Conservation (phyloP, 53 echinoderm and acorn worm genomes). For the Crossaster papposus region DNA sequence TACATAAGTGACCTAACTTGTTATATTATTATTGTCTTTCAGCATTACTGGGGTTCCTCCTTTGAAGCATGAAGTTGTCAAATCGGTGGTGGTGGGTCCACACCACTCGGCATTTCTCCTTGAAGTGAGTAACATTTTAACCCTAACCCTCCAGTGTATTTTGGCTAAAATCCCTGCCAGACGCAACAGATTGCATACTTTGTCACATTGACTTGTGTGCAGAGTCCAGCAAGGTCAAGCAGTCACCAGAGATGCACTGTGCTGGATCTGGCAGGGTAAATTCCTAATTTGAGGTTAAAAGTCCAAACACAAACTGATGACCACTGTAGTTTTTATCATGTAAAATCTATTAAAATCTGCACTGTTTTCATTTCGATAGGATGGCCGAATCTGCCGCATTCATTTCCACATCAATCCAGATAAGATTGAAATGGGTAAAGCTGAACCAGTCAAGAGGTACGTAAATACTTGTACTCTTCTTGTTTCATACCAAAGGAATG, state of each 20-base stretch:
- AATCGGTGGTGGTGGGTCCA: conserved; percentile 88
- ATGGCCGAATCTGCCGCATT: conserved; percentile 91
- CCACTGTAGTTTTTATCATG: neutral
- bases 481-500: neutral
- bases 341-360: neutral
- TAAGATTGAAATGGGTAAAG: conserved; percentile 79
- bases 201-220: too few species aligned
- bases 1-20: too few species aligned
- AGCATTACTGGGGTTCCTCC: conserved; percentile 81
- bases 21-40: too few species aligned
- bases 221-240: too few species aligned
- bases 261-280: too few species aligned
- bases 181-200: too few species aligned
- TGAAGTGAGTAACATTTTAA: conserved; percentile 68
- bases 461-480: neutral
- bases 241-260: too few species aligned
- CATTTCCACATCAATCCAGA: conserved; percentile 89
- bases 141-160: too few species aligned
- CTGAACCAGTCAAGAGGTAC: conserved; percentile 70
- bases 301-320: too few species aligned
- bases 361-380: conserved; percentile 53
- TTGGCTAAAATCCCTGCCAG: too few species aligned
- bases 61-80: conserved; percentile 78
- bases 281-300: too few species aligned
- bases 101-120: conserved; percentile 90